A percentile compares a stretch with the other conserved stretches of the same genome.
Conservation (phyloP, 2,797 vertebrate species). For the Rhinoraja longicauda region DNA sequence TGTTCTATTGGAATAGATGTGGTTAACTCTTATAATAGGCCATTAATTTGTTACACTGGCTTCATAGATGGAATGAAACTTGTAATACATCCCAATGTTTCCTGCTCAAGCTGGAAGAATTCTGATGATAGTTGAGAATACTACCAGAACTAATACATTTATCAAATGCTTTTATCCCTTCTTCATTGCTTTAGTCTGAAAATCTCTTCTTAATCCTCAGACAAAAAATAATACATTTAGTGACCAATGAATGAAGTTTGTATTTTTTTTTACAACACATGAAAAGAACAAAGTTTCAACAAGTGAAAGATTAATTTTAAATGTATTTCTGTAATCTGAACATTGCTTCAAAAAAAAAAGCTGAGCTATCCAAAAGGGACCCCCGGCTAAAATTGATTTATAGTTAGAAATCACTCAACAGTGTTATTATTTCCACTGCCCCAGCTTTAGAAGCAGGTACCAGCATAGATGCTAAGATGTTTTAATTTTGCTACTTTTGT, state of each 20-base stretch:
- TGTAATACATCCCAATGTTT: background rate
- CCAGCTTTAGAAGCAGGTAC: background rate
- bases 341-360: background rate
- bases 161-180: too few species aligned
- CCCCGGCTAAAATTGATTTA: constrained; percentile 21
- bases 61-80: background rate
- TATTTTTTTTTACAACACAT: background rate
- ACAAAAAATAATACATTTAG: background rate
- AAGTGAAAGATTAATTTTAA: background rate
- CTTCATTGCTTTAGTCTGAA: background rate
- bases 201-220: background rate
- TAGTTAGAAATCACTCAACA: background rate
- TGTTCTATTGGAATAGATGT: background rate
- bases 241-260: background rate
- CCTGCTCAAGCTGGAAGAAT: background rate
- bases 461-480: background rate
- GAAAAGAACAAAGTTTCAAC: background rate
- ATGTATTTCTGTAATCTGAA: background rate
- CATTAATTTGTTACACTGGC: background rate
- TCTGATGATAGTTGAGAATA: background rate
- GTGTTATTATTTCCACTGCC: constrained; percentile 3
- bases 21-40: background rate
- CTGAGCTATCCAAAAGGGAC: background rate
- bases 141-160: background rate
- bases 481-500: constrained; percentile 60